Base-by-base conservation (phyloP, 2,113 vertebrate genomes). In the Nematolebias whitei region DNA sequence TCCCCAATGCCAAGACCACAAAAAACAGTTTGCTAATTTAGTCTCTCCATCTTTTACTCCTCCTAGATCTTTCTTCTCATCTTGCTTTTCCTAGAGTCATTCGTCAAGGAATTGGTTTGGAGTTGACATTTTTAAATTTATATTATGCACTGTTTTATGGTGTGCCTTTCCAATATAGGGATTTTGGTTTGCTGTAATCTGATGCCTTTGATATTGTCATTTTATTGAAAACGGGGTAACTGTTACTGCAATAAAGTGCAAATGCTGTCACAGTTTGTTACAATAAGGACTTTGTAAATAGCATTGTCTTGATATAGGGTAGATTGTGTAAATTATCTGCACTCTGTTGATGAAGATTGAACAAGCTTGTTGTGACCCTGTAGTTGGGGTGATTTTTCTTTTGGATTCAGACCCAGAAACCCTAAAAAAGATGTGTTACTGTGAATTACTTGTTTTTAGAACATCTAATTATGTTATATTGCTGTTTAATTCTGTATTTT, bases 1-100 rank as follows among this genome's bases (percentile, higher is more conserved):
- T 62, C 79, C 78, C 75, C 76, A 85, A 67, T 80, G 83, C 88
- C 88, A 90, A 80, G 74, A 85, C 86, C 87, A 80, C 82, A 85
- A 88, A 47, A 89, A 85, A 62, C 82, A 85, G 80, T 83, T 90
- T 87, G 82, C 88, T 89, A 90, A 90, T 89, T 90, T 87, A 68
- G 88, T 87, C 85, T 78, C 79, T 90, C 78, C 80, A 65, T 83
- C 68, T 68, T 84, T 70, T 47, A 58, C 81, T 86, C 79, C 86
- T 86, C 81, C 79, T 80, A 72, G 67, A 76, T 76, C 64, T 40
- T 66, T 79, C 61, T 68, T 79, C 71, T 16, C 26, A 22, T 51
- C 50, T 59, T 45, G 49, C 61, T 45, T 79, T 68, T 66, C 60
- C 47, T 75, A 56, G 35, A 70, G 55, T 55, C 62, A 60, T 56